Evolutionary conservation across 2,113 vertebrate genomes (phyloP).

Genomic region (Prionailurus viverrinus): DNA sequence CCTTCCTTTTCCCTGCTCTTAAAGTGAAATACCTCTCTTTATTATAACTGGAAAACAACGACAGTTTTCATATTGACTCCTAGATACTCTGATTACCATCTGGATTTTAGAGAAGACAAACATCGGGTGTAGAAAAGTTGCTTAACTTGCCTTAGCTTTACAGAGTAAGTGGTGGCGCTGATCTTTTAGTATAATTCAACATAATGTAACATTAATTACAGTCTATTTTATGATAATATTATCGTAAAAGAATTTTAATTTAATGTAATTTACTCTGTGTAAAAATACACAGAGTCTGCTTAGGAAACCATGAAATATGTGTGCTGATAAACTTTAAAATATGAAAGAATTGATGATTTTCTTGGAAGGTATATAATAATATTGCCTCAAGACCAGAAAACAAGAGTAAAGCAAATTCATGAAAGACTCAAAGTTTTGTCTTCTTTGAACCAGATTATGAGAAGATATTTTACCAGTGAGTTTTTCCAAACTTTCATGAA

Average conservation of each 20-base stretch:
- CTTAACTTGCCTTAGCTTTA: background rate
- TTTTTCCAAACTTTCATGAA: constrained; percentile 1
- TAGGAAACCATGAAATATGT: background rate
- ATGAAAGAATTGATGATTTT: constrained; percentile 35
- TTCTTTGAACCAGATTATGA: background rate
- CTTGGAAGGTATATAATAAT: background rate
- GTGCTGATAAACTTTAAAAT: constrained; percentile 31
- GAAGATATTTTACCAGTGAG: constrained; percentile 17
- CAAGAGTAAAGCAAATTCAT: background rate
- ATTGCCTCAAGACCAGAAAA: constrained; percentile 1
- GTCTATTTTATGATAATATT: background rate
- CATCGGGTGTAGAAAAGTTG: background rate
- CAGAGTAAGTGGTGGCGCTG: background rate
- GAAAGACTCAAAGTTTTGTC: background rate
- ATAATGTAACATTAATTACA: background rate
- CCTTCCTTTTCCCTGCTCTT: background rate
- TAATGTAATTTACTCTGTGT: background rate
- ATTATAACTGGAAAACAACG: constrained; percentile 38
- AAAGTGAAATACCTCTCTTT: constrained; percentile 1
- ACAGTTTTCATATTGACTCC: background rate
- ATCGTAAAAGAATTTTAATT: background rate
- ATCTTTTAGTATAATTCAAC: background rate
- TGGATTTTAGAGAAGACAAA: background rate
- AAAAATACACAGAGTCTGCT: background rate
- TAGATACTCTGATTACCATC: background rate